These are phyloP conservation scores for Actinia equina DNA, from an alignment of 64 coral and sea anemone genomes.

Conservation along the genomic window DNA sequence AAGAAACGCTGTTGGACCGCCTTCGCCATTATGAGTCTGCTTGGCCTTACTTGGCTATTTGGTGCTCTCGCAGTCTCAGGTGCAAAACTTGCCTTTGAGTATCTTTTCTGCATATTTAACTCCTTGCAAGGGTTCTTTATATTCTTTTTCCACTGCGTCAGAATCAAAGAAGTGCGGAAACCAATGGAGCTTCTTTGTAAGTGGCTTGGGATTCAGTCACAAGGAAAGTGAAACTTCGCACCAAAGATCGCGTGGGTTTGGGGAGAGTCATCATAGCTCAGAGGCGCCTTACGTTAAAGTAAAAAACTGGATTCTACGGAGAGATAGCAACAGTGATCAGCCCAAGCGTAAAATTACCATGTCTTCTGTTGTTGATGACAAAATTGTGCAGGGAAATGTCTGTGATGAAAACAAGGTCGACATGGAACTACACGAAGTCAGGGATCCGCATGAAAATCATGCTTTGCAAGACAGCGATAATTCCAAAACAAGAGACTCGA, in stretches of 20 bases:
- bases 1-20: conserved; percentile 61
- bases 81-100: conserved; percentile 67
- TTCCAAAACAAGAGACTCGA: not conserved
- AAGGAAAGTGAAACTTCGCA: not conserved
- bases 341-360: conserved; percentile 13
- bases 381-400: not conserved
- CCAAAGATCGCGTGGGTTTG: conserved; percentile 13
- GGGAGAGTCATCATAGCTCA: conserved; percentile 24
- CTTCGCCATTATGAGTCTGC: conserved; percentile 63
- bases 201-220: not conserved
- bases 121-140: conserved; percentile 89
- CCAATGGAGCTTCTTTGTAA: conserved; percentile 56
- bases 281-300: conserved; percentile 8
- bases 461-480: not conserved
- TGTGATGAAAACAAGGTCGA: conserved; percentile 6
- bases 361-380: not conserved
- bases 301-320: not conserved
- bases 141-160: conserved; percentile 78
- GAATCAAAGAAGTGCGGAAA: conserved; percentile 78
- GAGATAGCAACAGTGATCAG: not conserved
- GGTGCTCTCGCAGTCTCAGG: conserved; percentile 62
- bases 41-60: conserved; percentile 80
- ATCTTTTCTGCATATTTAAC: conserved; percentile 89
- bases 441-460: not conserved
- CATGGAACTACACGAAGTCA: not conserved